Base-by-base conservation (phyloP, 2,113 vertebrate species). In the Thamnophis sirtalis region DNA sequence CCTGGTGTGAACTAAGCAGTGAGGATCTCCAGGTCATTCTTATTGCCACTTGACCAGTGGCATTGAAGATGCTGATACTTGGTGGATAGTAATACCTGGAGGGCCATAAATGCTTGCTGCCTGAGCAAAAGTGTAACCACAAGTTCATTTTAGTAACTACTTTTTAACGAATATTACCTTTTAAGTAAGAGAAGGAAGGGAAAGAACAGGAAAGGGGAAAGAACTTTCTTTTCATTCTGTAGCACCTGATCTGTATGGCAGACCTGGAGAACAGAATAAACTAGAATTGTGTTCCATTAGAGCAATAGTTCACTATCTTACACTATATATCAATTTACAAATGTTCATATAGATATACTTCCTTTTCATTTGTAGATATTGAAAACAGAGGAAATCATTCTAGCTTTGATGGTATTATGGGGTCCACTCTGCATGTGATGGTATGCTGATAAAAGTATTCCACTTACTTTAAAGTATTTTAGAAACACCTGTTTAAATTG, bases 261-360 rank as follows among this genome's bases (percentile, higher is more conserved):
- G 60, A 49, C 3, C 33, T 51, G 10, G 48, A 91, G 8, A 63
- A 49, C 6, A 86, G 50, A 58, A 89, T 13, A 17, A 73, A 33
- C 13, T 73, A 73, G 63, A 15, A 50, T n/a, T 50, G 48, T 38
- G 19, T 43, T 43, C n/a, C 88, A 89, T 68, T 89, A 11, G 28
- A 63, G 4, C 49, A 26, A 13, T 90, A 11, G 26, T 84, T 54
- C 28, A 17, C 48, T 60, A 84, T 7, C 28, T 26, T 86, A 48
- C 24, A 9, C 7, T 11, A 51, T 63, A 84, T 63, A 86, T 87
- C 85, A 1, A 6, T 93, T 56, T 68, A 84, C 94, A 94, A 91
- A 55, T 49, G 2, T 88, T 33, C 54, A 1, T 1, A 3, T 56
- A 94, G 58, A 87, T 15, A 0, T 1, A 0, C 21, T 24, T 58